Evolutionary conservation across 2,113 vertebrate species (phyloP).

Genomic region (Pteronura brasiliensis): DNA sequence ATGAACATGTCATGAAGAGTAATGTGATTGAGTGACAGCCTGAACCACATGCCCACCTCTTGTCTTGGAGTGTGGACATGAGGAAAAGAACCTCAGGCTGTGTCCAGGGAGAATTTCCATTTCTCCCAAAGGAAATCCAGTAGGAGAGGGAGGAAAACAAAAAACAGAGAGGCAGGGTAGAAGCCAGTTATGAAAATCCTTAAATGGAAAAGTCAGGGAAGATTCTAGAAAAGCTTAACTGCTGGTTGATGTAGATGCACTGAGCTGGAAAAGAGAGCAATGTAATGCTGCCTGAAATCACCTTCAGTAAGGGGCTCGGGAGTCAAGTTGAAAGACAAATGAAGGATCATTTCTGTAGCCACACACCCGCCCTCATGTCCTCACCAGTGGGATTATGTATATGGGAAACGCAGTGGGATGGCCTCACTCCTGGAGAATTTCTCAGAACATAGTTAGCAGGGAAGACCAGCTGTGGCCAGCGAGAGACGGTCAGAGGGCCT

Average conservation of each 20-base stretch:
- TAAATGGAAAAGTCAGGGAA: background rate
- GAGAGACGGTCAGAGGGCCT: background rate
- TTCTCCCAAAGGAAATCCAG: background rate
- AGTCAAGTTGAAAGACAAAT: background rate
- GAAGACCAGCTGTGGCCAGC: background rate
- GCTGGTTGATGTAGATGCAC: background rate
- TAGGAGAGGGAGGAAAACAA: background rate
- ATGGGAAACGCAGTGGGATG: background rate
- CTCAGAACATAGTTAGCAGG: background rate
- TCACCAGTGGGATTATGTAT: background rate
- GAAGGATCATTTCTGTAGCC: background rate
- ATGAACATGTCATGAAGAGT: background rate
- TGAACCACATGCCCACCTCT: background rate
- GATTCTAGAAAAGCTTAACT: background rate
- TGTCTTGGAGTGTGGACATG: background rate
- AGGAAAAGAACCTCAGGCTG: background rate
- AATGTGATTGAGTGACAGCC: background rate
- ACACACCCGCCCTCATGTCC: background rate
- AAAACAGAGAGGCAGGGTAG: background rate
- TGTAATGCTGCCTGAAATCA: background rate
- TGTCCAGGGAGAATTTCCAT: background rate
- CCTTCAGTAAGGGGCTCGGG: background rate
- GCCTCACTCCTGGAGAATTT: background rate
- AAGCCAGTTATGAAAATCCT: background rate
- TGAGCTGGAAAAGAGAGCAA: background rate